A percentile compares a stretch with the other conserved stretches of the same genome.
Evolutionary conservation across 2,797 vertebrate species (phyloP).

Genomic region (Bryconaethiops microstoma): DNA sequence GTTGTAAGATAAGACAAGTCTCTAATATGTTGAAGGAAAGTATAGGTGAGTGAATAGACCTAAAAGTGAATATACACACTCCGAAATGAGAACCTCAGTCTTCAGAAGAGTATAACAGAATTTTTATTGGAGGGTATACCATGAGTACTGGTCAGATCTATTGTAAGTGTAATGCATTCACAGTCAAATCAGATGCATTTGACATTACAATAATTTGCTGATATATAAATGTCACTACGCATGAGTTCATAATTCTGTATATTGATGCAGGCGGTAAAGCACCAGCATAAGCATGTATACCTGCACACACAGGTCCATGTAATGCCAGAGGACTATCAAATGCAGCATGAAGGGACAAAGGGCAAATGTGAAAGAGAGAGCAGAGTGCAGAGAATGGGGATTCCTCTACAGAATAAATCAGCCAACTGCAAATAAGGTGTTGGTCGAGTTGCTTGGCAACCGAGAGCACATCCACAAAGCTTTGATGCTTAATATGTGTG

Average conservation of each 20-base stretch:
- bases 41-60: not conserved
- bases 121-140: not conserved
- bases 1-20: no score
- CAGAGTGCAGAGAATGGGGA: conserved; percentile 25
- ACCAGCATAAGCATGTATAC: not conserved
- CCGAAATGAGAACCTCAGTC: no score
- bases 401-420: conserved; percentile 47
- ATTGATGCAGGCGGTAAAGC: not conserved
- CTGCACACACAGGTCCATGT: not conserved
- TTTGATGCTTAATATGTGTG: conserved; percentile 53
- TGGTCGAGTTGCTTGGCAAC: conserved; percentile 63
- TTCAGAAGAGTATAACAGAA: not conserved
- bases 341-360: conserved; percentile 8
- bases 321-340: not conserved
- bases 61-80: not conserved
- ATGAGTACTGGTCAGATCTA: no score
- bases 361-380: conserved; percentile 17
- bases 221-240: no score
- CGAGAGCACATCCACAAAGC: conserved; percentile 42
- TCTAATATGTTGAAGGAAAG: not conserved
- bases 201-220: not conserved
- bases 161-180: no score
- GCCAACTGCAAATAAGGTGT: conserved; percentile 46
- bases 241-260: not conserved
- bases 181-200: no score